Conservation (phyloP, 1,140 invertebrate species). For the Caenorhabditis latens region DNA sequence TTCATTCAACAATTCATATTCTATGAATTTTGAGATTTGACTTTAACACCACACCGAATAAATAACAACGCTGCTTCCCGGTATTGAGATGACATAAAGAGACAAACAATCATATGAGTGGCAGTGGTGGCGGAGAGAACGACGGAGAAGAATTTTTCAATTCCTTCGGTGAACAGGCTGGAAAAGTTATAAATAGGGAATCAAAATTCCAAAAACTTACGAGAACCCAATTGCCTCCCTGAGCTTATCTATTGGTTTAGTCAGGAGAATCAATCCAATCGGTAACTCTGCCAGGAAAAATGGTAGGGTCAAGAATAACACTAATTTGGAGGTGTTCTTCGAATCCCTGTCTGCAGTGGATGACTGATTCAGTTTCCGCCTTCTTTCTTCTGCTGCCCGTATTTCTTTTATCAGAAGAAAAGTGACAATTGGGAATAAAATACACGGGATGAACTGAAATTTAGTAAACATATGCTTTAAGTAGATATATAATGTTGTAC, state of each 20-base stretch:
- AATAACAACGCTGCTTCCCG: neutral
- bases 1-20: too few species aligned
- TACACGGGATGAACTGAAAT: neutral
- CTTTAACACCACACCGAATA: neutral
- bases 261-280: neutral
- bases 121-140: neutral
- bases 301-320: neutral
- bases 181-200: neutral
- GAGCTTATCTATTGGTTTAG: neutral
- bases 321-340: neutral
- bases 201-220: neutral
- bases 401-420: neutral
- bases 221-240: neutral
- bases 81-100: neutral
- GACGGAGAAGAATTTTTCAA: neutral
- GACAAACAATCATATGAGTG: conserved; percentile 1
- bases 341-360: neutral
- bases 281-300: neutral
- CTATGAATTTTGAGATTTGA: too few species aligned
- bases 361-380: neutral
- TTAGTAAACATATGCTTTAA: too few species aligned
- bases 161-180: neutral
- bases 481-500: neutral
- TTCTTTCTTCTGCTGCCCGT: neutral
- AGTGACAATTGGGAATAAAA: neutral